These are phyloP conservation scores for Coreoperca whiteheadi DNA, from an alignment of 2,113 vertebrate genomes.

Conservation along the genomic window DNA sequence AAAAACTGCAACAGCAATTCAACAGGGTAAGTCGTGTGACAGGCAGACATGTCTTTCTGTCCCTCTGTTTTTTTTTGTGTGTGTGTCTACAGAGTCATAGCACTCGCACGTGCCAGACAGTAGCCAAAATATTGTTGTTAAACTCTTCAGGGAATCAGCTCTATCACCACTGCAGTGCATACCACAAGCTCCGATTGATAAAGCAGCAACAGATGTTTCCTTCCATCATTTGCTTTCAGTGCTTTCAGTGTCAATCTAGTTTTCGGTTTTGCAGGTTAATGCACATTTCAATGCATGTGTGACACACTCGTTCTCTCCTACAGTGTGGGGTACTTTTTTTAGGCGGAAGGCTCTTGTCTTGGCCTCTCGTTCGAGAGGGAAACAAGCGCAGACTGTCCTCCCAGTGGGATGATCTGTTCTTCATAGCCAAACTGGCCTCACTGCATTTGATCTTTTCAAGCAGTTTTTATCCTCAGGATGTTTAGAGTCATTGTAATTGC, in stretches of 20 bases:
- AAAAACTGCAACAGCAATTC: conserved; percentile 89
- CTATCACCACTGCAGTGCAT: neutral
- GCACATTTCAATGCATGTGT: neutral
- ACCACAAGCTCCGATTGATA: neutral
- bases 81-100: neutral
- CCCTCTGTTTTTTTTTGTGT: neutral
- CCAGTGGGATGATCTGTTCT: neutral
- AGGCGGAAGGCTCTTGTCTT: neutral
- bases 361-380: neutral
- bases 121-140: neutral
- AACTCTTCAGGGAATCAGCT: neutral
- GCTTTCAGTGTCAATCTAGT: neutral
- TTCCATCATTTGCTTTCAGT: neutral
- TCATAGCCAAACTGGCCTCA: neutral
- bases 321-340: neutral
- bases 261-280: neutral
- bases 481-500: neutral
- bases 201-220: neutral
- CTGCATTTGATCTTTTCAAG: neutral
- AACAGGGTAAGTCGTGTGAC: conserved; percentile 80
- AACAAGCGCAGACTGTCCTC: neutral
- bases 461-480: neutral
- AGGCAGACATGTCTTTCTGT: neutral
- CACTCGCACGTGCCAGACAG: neutral
- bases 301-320: neutral